A percentile compares a stretch with the other conserved stretches of the same genome.
phyloP scores from a whole-genome alignment of 1,140 invertebrate species.

The Cheumatopsyche charites region DNA sequence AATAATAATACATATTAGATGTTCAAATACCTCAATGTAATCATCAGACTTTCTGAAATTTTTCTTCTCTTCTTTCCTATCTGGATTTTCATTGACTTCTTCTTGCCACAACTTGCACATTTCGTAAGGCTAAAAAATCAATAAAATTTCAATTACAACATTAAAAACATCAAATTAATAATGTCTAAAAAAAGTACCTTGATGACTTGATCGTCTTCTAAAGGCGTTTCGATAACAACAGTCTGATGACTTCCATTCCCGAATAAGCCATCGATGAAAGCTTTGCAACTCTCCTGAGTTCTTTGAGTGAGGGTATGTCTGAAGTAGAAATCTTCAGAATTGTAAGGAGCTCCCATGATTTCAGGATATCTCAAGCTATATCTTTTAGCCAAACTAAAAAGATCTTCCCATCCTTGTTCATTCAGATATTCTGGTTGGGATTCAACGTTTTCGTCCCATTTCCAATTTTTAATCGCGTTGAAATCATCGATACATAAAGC shows the following conservation, averaged over 20 bases:
- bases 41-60: slow-evolving; percentile 31
- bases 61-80: slow-evolving; percentile 33
- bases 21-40: slow-evolving; percentile 39
- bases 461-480: slow-evolving; percentile 30
- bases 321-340: slow-evolving; percentile 60
- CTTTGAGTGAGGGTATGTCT: slow-evolving; percentile 70
- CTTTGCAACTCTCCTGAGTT: slow-evolving; percentile 68
- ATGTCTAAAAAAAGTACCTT: slow-evolving; percentile 30
- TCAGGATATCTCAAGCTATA: slow-evolving; percentile 33
- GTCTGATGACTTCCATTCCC: slow-evolving; percentile 57
- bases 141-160: slow-evolving; percentile 15
- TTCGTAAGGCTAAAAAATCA: slow-evolving; percentile 34
- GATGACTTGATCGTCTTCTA: slow-evolving; percentile 60
- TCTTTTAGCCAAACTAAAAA: slow-evolving; percentile 32
- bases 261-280: slow-evolving; percentile 72
- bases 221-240: slow-evolving; percentile 51
- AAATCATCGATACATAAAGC: slow-evolving; percentile 29
- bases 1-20: too few species aligned
- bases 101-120: slow-evolving; percentile 29
- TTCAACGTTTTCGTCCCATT: slow-evolving; percentile 38
- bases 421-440: slow-evolving; percentile 27
- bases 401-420: slow-evolving; percentile 35
- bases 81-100: slow-evolving; percentile 31
- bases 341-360: slow-evolving; percentile 26
- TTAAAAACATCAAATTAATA: not conserved